Base-by-base conservation (phyloP, 2,113 vertebrate genomes). In the Saccopteryx leptura region DNA sequence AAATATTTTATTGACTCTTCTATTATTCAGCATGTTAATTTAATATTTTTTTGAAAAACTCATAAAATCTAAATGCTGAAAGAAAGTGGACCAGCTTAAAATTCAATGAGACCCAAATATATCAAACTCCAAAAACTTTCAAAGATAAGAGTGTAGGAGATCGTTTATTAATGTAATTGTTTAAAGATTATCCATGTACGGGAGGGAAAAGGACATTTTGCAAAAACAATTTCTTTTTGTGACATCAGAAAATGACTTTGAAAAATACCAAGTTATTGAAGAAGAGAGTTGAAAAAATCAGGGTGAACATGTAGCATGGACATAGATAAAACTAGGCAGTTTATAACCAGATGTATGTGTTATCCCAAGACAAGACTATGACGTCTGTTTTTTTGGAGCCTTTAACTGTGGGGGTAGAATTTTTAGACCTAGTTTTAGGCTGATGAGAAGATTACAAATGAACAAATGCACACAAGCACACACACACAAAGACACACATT, bases 21-120 rank as follows among this genome's bases (percentile, higher is more conserved):
- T 92, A 97, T 96, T 97, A 96, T 95, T 96, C 94, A 97, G 75
- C 56, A 92, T 97, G 93, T 93, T 96, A 97, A 97, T 96, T 95
- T 95, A 97, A 97, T 96, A 82, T 93, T 87, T 91, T 94, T 93
- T 97, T 60, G 54, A 88, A 91, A 96, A 97, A 93, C 54, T 72
- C 91, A 97, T 91, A 91, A 97, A 94, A 90, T 90, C 52, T 92
- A 93, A 90, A 89, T 92, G 61, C 21, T 83, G 46, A 84, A 90
- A 61, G 74, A 95, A 94, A 96, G 76, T 50, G 26, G 33, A 94
- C 87, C 39, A 94, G n/a, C 82, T 92, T 92, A 71, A 71, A 95
- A 96, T 96, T 91, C 65, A 72, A 18, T 17, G 52, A 81, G 69
- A 93, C 4, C 83, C 6, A 91, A 93, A 93, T 74, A 79, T 54